These are phyloP conservation scores for Gastrophryne carolinensis DNA, from an alignment of 2,797 vertebrate species.

Conservation along the genomic window DNA sequence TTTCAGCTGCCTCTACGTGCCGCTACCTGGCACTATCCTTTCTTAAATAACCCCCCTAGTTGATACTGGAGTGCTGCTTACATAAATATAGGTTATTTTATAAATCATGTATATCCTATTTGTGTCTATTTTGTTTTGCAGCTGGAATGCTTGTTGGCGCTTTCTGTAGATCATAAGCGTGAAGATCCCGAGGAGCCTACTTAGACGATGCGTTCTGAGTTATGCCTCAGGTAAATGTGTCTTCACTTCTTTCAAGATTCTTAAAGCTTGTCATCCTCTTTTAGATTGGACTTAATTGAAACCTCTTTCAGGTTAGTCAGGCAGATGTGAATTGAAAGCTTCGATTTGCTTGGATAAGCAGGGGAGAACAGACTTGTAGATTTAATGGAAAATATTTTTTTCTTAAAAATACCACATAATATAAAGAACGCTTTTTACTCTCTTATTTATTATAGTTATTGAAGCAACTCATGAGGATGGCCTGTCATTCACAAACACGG, in stretches of 20 bases:
- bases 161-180: conserved; percentile 56
- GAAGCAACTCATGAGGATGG: too few species aligned
- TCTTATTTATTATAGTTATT: too few species aligned
- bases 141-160: conserved; percentile 64
- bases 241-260: conserved; percentile 43
- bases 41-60: too few species aligned
- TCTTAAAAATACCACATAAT: too few species aligned
- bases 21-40: too few species aligned
- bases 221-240: conserved; percentile 80
- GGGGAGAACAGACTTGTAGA: conserved; percentile 15
- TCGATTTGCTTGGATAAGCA: background rate
- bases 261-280: conserved; percentile 41
- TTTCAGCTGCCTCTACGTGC: too few species aligned
- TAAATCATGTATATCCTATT: too few species aligned
- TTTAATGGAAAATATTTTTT: too few species aligned
- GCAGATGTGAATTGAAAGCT: conserved; percentile 30
- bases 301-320: conserved; percentile 26
- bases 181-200: conserved; percentile 59
- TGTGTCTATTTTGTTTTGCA: conserved; percentile 57
- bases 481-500: too few species aligned
- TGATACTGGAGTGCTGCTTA: too few species aligned
- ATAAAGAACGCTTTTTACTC: too few species aligned
- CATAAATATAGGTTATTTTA: too few species aligned
- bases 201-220: conserved; percentile 89
- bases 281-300: conserved; percentile 51